Evolutionary conservation across 2,888 invertebrate genomes (phyloP), one percentile per base, ranked within the genome.

Genomic region (Eupithecia inturbata): DNA sequence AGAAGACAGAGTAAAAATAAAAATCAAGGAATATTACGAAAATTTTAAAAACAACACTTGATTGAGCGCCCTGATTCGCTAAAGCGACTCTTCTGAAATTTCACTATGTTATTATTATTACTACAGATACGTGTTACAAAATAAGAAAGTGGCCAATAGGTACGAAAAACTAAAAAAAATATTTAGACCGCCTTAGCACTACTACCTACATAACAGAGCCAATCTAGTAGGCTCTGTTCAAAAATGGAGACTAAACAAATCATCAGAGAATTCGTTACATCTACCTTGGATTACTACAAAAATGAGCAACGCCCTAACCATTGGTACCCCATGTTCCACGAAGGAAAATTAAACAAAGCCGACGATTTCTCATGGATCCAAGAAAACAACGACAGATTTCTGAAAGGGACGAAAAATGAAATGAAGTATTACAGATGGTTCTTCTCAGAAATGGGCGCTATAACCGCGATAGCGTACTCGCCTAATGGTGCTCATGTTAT

Each of bases 401-500:
- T 92, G 67, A 85, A 87, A 78, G 83, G 81, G 57, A 88, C 90
- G 5, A 81, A 81, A 62, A 92, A 92, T 75, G 80, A 86, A 79
- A 80, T 90, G 66, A 68, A 85, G 68, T 89, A 85, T 81, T 80
- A 89, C 75, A 86, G 91, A 80, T 91, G 92, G 92, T 89, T 81
- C 78, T 84, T 83, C 70, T 85, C 88, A 1, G 91, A 91, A 81
- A 82, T 87, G 77, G 92, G 93, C 1, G 86, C 84, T 71, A 89
- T 92, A 74, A 89, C 89, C 53, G 85, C 91, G 39, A 80, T 94
- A 72, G 88, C 89, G 77, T 95, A 90, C 82, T 91, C 94, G 36
- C 89, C 90, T 10, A 87, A 90, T 77, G 95, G 95, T 28, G 83
- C 87, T 67, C 81, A 90, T 77, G 84, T 95, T 82, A 89, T 93